Evolutionary conservation across 2,888 invertebrate genomes (phyloP), one percentile per base, ranked within the genome.

Genomic region (Eudasyphora cyanicolor): DNA sequence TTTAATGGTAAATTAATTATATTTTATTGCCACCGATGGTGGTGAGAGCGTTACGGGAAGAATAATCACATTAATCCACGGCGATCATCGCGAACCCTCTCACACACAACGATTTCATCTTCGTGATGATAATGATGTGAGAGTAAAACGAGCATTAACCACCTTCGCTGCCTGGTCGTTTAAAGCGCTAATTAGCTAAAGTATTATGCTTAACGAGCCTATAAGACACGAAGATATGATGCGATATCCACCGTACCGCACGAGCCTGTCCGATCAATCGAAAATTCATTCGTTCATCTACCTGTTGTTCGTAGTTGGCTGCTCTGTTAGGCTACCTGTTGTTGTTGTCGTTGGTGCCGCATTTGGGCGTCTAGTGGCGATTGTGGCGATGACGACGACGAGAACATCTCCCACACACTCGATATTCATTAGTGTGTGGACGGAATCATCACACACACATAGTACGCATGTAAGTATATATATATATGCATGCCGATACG

Each of bases 261-360:
- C 62, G 32, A 29, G 29, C n/a, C 10, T 60, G n/a, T 2, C 29
- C 17, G 27, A 27, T 32, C 57, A 27, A 38, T 14, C 27, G 35
- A 64, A 19, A 10, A 35, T 17, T 64, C 29, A 3, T 14, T 67
- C 67, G 24, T 57, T 71, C 69, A 38, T 62, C 67, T 84, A 78
- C 81, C 78, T 73, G 71, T 76, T 73, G n/a, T n/a, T n/a, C n/a
- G n/a, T n/a, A n/a, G n/a, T n/a, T n/a, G n/a, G n/a, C n/a, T n/a
- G n/a, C n/a, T n/a, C n/a, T n/a, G n/a, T n/a, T n/a, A n/a, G 62
- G 54, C 75, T 84, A 82, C 84, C 80, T 83, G 82, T 73, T 69
- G 62, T 17, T 62, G 60, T 24, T 27, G 49, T 5, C 10, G 60
- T n/a, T 64, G 38, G 3, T 64, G 62, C 12, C 6, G 35, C 35